Evolutionary conservation across 1,140 invertebrate species (phyloP), one percentile per base, ranked within the genome.

Genomic region (Wasmannia auropunctata): DNA sequence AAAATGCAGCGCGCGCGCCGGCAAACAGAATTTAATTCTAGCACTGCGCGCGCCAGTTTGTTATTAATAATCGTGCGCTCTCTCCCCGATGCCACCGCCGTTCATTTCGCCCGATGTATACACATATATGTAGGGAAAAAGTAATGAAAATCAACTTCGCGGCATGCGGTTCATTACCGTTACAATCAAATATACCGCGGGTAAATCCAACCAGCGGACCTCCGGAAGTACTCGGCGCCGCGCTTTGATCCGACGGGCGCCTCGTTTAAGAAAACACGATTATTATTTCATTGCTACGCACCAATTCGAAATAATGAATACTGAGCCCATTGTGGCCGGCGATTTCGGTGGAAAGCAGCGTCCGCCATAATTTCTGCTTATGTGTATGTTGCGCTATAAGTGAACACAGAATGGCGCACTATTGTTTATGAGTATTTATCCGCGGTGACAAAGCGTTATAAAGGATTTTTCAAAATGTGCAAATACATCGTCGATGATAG

Each of bases 21-120:
- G 28, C 67, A 74, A 83, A 72, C 37, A 74, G 40, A 83, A 83
- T 83, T 83, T 83, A 83, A 83, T 83, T 83, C 67, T 56, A 58
- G 49, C 37, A 83, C 19, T 74, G 67, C 40, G 51, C 40, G 51
- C 51, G 54, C 79, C 69, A 74, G 79, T 83, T 83, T 83, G 65
- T 83, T 83, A 83, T 74, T 83, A 83, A 83, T 83, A 83, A 74
- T 74, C 51, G 37, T 54, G n/a, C 51, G 14, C 25, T 16, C 77
- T 16, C 77, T 43, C n/a, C 2, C 67, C 1, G 19, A 14, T 34
- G n/a, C 62, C 75, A 76, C 40, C 74, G 51, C 19, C n/a, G n/a
- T 54, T n/a, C 46, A 34, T 80, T 80, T 51, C 22, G 31, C 22
- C n/a, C 60, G 11, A 76, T 56, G 31, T 76, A 43, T 5, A 2